phyloP scores from a whole-genome alignment of 2,888 invertebrate species.

The Willowsia nigromaculata region DNA sequence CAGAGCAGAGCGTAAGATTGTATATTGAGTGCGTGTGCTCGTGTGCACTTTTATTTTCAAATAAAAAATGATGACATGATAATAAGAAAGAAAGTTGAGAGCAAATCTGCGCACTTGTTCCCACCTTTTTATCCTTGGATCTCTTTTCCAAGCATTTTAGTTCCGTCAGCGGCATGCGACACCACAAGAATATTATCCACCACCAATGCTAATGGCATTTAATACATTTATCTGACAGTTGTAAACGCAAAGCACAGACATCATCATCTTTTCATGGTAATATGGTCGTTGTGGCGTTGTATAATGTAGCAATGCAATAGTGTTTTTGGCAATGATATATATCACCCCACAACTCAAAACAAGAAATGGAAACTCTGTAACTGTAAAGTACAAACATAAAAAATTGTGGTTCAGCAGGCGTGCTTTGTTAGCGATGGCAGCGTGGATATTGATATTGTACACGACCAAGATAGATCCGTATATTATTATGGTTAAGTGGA shows the following conservation, averaged over 20 bases:
- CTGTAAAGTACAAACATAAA: slow-evolving; percentile 28
- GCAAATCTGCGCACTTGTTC: slow-evolving; percentile 37
- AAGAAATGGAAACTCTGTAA: slow-evolving; percentile 28
- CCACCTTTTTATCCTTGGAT: slow-evolving; percentile 6
- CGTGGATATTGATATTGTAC: slow-evolving; percentile 1
- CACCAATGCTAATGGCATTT: slow-evolving; percentile 7
- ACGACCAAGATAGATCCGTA: too few relatives aligned
- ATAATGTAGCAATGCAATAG: background rate
- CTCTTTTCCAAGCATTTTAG: background rate
- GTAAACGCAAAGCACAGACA: background rate
- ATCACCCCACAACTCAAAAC: slow-evolving; percentile 41
- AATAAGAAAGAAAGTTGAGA: background rate
- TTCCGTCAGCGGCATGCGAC: background rate
- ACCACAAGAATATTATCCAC: too few relatives aligned
- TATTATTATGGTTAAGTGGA: background rate
- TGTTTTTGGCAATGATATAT: slow-evolving; percentile 68
- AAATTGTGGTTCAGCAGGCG: slow-evolving; percentile 33
- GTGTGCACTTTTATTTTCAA: background rate
- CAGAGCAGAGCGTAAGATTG: too few relatives aligned
- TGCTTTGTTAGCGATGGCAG: background rate
- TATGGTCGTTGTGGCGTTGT: background rate
- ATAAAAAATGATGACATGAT: background rate
- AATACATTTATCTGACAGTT: background rate
- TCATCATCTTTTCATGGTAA: background rate
- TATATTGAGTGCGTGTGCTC: background rate